Evolutionary conservation across 2,888 invertebrate species (phyloP).

Genomic region (Erebia ligea): DNA sequence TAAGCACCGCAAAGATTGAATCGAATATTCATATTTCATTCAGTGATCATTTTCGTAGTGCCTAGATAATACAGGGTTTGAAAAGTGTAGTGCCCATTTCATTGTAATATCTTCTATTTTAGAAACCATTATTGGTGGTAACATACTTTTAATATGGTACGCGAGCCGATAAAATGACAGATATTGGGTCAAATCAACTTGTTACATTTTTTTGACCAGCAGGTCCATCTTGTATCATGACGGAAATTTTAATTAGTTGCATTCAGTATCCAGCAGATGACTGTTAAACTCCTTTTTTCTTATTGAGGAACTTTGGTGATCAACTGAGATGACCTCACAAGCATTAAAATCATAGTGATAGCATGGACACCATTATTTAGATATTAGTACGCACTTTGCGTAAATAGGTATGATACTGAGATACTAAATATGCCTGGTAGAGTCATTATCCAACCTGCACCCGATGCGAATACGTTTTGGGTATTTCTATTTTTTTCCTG

Average conservation of each 20-base stretch:
- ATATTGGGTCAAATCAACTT: not conserved
- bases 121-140: conserved; percentile 19
- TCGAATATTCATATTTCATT: conserved; percentile 9
- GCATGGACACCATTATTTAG: not conserved
- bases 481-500: not conserved
- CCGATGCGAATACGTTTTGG: not conserved
- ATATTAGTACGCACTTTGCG: not conserved
- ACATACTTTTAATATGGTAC: not conserved
- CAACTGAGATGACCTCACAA: not conserved
- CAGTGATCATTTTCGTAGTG: conserved; percentile 35
- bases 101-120: conserved; percentile 29
- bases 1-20: conserved; percentile 25
- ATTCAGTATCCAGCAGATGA: not conserved
- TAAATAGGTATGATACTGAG: not conserved
- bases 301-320: not conserved
- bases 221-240: not conserved
- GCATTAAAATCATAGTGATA: not conserved
- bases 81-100: conserved; percentile 37
- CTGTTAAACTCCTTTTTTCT: not conserved
- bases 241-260: not conserved
- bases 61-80: conserved; percentile 44
- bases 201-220: not conserved
- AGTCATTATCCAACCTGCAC: not conserved
- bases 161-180: not conserved
- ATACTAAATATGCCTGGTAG: not conserved